These are phyloP conservation scores for Geococcyx californianus DNA, from an alignment of 2,113 vertebrate species.

Conservation along the genomic window DNA sequence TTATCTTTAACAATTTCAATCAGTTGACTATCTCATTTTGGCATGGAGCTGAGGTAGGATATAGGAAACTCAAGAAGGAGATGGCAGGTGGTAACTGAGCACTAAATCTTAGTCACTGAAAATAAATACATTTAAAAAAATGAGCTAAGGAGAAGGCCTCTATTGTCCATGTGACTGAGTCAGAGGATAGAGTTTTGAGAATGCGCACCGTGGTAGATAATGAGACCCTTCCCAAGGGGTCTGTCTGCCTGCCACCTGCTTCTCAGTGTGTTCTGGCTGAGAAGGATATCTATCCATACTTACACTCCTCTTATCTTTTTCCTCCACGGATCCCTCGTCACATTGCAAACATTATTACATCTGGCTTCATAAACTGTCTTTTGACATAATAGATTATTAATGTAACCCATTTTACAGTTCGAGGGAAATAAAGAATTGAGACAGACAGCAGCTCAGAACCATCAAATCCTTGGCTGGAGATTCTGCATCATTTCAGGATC, in stretches of 20 bases:
- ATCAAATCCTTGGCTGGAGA: neutral
- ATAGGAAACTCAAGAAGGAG: neutral
- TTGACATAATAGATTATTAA: neutral
- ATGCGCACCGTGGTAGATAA: neutral
- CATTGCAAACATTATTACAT: neutral
- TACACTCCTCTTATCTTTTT: neutral
- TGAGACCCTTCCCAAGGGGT: neutral
- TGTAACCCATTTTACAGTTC: neutral
- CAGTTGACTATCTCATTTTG: neutral
- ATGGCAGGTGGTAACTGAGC: neutral
- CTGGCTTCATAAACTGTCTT: conserved; percentile 27
- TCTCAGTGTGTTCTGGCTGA: neutral
- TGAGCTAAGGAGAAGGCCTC: neutral
- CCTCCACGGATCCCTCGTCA: neutral
- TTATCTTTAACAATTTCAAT: neutral
- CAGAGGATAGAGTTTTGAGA: neutral
- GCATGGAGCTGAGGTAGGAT: neutral
- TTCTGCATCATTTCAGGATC: neutral
- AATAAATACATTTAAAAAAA: neutral
- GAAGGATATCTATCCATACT: neutral
- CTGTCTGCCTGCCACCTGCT: neutral
- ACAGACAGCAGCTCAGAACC: neutral
- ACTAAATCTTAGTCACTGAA: neutral
- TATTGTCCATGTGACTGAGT: neutral
- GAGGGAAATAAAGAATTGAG: neutral